Conservation (phyloP, 2,113 vertebrate genomes). For the Grantiella picta region DNA sequence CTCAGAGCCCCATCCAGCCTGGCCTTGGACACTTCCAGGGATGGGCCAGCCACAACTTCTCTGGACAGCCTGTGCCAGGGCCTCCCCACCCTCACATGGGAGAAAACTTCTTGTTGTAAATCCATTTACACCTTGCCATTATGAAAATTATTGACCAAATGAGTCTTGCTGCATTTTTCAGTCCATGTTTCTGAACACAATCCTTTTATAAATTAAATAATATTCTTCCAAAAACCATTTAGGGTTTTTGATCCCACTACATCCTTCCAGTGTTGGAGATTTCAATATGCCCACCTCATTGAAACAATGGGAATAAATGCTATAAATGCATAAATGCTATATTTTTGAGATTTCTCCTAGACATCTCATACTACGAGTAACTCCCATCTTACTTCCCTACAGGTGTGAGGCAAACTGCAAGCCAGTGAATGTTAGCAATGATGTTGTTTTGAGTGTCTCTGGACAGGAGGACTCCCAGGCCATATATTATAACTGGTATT, state of each 20-base stretch:
- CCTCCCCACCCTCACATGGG: background rate
- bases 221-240: background rate
- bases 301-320: background rate
- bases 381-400: background rate
- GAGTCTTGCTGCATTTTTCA: background rate
- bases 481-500: constrained; percentile 69
- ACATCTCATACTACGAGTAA: background rate
- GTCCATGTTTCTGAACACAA: background rate
- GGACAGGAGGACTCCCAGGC: background rate
- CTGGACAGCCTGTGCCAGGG: background rate
- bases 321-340: background rate
- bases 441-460: constrained; percentile 51
- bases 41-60: background rate
- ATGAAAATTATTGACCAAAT: background rate
- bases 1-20: background rate
- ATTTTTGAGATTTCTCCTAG: background rate
- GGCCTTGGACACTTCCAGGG: background rate
- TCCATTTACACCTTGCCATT: background rate
- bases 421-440: constrained; percentile 28
- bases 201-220: background rate
- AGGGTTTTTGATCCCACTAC: background rate
- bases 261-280: background rate
- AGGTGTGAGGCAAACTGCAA: constrained; percentile 75
- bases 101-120: background rate
- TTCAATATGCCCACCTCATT: background rate